A percentile compares a stretch with the other conserved stretches of the same genome.
phyloP scores from a whole-genome alignment of 2,888 invertebrate genomes.

The Esperia sulphurella region DNA sequence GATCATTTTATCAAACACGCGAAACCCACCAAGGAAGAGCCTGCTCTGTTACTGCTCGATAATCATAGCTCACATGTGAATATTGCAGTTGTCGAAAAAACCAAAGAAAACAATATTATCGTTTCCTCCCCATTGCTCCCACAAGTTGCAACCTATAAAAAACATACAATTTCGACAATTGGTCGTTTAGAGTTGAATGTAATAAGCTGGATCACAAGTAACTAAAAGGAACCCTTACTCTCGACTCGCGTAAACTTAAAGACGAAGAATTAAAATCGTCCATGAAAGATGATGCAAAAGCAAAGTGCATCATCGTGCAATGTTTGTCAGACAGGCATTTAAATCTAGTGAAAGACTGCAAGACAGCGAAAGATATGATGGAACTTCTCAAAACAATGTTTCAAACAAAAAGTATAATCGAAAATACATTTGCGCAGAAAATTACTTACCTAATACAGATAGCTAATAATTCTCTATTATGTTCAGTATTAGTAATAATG shows the following conservation, averaged over 20 bases:
- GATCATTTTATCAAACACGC: slow-evolving; percentile 25
- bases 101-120: slow-evolving; percentile 21
- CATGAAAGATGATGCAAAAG: background rate
- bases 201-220: background rate
- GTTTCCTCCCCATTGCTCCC: slow-evolving; percentile 30
- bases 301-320: no score
- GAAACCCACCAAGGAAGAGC: background rate
- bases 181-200: background rate
- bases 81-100: slow-evolving; percentile 4
- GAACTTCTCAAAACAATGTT: background rate
- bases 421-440: background rate
- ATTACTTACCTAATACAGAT: no score
- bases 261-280: background rate
- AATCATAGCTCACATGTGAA: background rate
- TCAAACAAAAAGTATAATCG: no score
- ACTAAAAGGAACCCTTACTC: background rate
- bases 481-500: no score
- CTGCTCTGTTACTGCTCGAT: background rate
- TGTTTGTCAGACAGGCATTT: no score
- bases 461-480: no score
- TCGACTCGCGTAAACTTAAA: background rate
- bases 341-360: background rate
- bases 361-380: background rate
- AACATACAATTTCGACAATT: background rate
- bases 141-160: slow-evolving; percentile 30